Conservation (phyloP, 2,888 invertebrate species). For the Eristalis arbustorum region DNA sequence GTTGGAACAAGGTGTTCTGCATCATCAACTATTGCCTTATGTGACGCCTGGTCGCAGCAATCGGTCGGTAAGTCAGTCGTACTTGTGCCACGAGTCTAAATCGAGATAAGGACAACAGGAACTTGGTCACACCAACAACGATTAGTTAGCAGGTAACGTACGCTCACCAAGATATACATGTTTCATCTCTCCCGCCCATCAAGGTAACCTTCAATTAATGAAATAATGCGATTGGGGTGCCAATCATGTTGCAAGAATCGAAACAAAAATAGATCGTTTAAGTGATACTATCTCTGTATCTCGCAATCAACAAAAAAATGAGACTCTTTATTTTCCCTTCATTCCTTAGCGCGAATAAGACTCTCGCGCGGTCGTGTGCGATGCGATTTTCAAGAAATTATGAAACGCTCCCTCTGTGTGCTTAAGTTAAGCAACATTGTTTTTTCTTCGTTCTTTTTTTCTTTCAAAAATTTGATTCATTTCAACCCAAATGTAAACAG, state of each 20-base stretch:
- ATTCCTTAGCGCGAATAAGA: conserved; percentile 10
- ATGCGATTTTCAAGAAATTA: conserved; percentile 43
- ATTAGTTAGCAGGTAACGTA: neutral
- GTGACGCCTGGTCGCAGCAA: too few species aligned
- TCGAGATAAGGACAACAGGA: too few species aligned
- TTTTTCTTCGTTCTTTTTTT: neutral
- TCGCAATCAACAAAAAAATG: conserved; percentile 61
- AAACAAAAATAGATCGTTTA: conserved; percentile 67
- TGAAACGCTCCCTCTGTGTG: conserved; percentile 23
- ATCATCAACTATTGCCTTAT: too few species aligned
- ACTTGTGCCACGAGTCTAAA: too few species aligned
- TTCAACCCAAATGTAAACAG: conserved; percentile 63
- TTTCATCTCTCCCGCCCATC: conserved; percentile 31
- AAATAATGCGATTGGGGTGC: conserved; percentile 54
- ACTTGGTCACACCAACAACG: too few species aligned
- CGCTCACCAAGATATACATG: neutral
- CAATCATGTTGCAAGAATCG: conserved; percentile 66
- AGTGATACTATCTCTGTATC: conserved; percentile 42
- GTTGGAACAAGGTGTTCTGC: too few species aligned
- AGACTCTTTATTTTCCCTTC: conserved; percentile 16
- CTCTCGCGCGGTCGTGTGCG: conserved; percentile 25
- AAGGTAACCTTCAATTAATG: conserved; percentile 50
- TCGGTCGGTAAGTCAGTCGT: too few species aligned
- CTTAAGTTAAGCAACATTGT: conserved; percentile 28
- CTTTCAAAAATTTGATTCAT: conserved; percentile 42